phyloP scores from a whole-genome alignment of 2,113 vertebrate species.

The Strigops habroptila region DNA sequence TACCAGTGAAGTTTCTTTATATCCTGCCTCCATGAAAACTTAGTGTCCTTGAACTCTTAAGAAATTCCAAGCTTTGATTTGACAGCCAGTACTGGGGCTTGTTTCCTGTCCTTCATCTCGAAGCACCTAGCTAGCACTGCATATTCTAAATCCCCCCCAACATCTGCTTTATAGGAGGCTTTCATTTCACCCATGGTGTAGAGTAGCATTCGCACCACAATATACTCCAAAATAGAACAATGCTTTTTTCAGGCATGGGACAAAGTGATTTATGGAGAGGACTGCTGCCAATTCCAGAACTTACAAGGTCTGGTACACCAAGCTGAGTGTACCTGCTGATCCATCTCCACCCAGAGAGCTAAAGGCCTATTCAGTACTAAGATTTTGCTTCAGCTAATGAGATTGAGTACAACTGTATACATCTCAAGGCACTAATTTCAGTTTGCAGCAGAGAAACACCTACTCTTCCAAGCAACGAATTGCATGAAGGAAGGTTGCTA shows the following conservation, averaged over 20 bases:
- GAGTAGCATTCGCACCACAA: not conserved
- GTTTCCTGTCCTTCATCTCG: not conserved
- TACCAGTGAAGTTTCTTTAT: not conserved
- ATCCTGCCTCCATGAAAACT: not conserved
- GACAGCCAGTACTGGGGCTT: not conserved
- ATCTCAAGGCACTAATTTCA: not conserved
- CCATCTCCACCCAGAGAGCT: not conserved
- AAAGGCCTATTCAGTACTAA: not conserved
- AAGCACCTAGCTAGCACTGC: not conserved
- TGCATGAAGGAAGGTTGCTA: not conserved
- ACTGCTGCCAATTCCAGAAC: not conserved
- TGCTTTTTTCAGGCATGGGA: not conserved
- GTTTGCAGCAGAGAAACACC: not conserved
- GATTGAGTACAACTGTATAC: not conserved
- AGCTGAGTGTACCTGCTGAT: not conserved
- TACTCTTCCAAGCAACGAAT: not conserved
- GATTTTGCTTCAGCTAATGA: not conserved
- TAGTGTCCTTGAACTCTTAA: not conserved
- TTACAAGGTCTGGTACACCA: not conserved
- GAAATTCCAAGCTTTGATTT: not conserved
- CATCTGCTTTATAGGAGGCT: not conserved
- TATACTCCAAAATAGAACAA: not conserved
- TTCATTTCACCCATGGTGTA: not conserved
- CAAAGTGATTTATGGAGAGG: not conserved
- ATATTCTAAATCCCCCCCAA: not conserved